Conservation (phyloP, 2,888 invertebrate species). For the Cerastis leucographa region DNA sequence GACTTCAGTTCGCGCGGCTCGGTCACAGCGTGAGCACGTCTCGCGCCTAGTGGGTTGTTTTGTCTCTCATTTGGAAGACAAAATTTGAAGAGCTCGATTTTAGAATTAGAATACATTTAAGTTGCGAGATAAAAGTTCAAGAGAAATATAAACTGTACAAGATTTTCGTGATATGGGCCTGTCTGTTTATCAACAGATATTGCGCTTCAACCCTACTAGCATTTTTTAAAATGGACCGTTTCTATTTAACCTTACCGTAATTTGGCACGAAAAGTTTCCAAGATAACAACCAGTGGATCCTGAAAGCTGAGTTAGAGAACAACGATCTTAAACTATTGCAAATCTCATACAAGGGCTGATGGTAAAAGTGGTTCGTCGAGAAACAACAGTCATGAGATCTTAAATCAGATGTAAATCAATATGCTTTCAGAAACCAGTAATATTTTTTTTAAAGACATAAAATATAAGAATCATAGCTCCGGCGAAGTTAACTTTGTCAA, state of each 20-base stretch:
- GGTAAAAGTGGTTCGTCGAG: background rate
- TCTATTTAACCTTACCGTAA: background rate
- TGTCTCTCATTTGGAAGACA: background rate
- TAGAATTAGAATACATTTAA: too few species aligned
- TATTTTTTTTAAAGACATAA: background rate
- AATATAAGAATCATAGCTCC: background rate
- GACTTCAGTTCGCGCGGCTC: constrained; percentile 89
- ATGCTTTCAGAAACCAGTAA: constrained; percentile 3
- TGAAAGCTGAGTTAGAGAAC: background rate
- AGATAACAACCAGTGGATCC: background rate
- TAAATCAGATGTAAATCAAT: background rate
- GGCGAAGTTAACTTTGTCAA: background rate
- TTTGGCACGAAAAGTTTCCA: constrained; percentile 26
- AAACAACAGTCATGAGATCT: constrained; percentile 6
- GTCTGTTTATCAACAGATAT: background rate
- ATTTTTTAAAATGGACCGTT: background rate
- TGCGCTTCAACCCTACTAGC: background rate
- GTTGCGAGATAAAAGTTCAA: too few species aligned
- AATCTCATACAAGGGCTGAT: background rate
- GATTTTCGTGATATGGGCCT: background rate
- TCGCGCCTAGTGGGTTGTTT: constrained; percentile 80
- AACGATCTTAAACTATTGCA: background rate
- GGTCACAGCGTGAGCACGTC: constrained; percentile 87
- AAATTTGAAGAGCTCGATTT: background rate
- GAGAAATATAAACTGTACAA: background rate